Conservation (phyloP, 2,113 vertebrate species). For the Haemorhous mexicanus region DNA sequence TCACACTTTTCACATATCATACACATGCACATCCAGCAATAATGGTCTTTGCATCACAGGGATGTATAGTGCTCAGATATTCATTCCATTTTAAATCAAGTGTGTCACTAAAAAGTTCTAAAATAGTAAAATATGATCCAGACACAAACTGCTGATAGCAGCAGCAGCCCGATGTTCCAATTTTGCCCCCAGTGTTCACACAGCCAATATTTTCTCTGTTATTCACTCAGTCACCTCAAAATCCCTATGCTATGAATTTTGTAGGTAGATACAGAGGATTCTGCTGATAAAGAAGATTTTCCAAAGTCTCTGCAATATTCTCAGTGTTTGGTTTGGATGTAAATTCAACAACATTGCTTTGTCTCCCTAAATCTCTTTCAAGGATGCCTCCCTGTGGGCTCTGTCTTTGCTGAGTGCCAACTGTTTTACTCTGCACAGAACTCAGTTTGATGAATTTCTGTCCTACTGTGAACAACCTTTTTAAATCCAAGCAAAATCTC, state of each 20-base stretch:
- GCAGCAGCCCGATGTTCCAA: background rate
- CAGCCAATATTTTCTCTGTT: background rate
- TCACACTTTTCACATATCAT: background rate
- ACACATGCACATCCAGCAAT: background rate
- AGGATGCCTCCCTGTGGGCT: background rate
- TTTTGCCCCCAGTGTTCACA: background rate
- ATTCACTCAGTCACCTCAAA: background rate
- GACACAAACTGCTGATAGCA: background rate
- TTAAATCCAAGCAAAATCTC: background rate
- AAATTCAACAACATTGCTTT: background rate
- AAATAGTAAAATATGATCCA: background rate
- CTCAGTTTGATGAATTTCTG: background rate
- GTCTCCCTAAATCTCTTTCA: background rate
- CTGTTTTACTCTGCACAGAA: background rate
- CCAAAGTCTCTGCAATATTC: background rate
- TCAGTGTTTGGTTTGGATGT: background rate
- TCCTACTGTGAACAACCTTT: background rate
- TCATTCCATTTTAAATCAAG: background rate
- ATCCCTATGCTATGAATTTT: background rate
- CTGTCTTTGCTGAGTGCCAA: background rate
- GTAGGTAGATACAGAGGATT: background rate
- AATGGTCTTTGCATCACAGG: background rate
- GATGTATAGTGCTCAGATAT: background rate
- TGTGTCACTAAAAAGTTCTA: background rate
- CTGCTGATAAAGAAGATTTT: background rate